Percentiles rank a stretch among this genome's conserved stretches.
These are phyloP conservation scores for Platycheirus albimanus DNA, from an alignment of 2,888 invertebrate species.

Conservation along the genomic window DNA sequence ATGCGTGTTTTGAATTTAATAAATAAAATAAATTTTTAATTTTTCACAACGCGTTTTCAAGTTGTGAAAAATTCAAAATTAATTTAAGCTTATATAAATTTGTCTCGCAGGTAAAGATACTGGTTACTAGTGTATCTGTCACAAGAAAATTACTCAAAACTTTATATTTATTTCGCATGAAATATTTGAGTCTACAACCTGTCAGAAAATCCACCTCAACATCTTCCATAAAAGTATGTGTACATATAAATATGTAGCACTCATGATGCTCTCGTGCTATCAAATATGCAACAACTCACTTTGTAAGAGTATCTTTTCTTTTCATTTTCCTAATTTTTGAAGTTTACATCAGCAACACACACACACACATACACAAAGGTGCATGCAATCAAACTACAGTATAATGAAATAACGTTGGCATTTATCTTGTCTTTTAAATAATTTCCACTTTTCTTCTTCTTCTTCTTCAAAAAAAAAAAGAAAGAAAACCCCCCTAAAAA, in stretches of 20 bases:
- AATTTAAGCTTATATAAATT: too few species aligned
- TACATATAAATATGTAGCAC: too few species aligned
- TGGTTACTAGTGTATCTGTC: too few species aligned
- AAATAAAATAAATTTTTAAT: too few species aligned
- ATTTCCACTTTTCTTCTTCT: conserved; percentile 40
- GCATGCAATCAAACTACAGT: conserved; percentile 60
- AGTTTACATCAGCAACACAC: conserved; percentile 4
- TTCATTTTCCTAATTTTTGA: conserved; percentile 3
- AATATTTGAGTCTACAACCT: conserved; percentile 3
- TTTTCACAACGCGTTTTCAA: too few species aligned
- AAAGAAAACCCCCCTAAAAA: background rate
- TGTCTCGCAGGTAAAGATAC: too few species aligned
- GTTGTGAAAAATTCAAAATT: too few species aligned
- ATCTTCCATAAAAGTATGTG: background rate
- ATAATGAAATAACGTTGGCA: conserved; percentile 70
- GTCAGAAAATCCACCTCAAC: conserved; percentile 50
- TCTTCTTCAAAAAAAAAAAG: too few species aligned
- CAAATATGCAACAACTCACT: conserved; percentile 67
- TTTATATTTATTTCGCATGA: conserved; percentile 19
- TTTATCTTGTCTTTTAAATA: conserved; percentile 71
- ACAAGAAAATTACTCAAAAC: conserved; percentile 38
- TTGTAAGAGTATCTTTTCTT: conserved; percentile 7
- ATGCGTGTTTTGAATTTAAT: too few species aligned
- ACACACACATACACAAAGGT: background rate
- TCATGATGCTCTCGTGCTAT: too few species aligned